Percentiles rank a stretch among this genome's conserved stretches.
Evolutionary conservation across 2,113 vertebrate species (phyloP).

Genomic region (Apistogramma diplotaenia): DNA sequence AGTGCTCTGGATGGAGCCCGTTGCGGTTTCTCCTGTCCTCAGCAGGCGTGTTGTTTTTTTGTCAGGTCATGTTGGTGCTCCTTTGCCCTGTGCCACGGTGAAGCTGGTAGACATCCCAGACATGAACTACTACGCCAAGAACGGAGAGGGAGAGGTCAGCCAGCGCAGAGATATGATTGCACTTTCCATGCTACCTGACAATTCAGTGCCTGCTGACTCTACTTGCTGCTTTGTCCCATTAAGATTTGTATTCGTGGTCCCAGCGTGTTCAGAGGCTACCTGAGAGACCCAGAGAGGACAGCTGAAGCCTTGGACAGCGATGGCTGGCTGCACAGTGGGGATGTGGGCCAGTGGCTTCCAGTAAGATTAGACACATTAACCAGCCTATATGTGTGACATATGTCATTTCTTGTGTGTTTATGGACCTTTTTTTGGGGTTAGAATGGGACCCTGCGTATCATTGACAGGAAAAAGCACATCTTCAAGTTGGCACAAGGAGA

Average conservation of each 20-base stretch:
- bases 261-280: slow-evolving; percentile 79
- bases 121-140: slow-evolving; percentile 78
- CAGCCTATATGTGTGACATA: neutral
- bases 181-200: neutral
- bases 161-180: too few relatives aligned
- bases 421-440: slow-evolving; percentile 16
- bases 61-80: slow-evolving; percentile 79
- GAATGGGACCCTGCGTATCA: slow-evolving; percentile 79
- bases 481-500: slow-evolving; percentile 82
- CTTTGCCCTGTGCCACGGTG: slow-evolving; percentile 76
- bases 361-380: slow-evolving; percentile 49
- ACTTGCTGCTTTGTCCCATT: neutral
- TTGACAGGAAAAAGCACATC: slow-evolving; percentile 83
- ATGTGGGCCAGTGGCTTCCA: slow-evolving; percentile 80
- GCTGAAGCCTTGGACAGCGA: slow-evolving; percentile 75
- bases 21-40: neutral
- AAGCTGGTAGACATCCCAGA: slow-evolving; percentile 79
- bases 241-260: slow-evolving; percentile 81
- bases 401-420: neutral
- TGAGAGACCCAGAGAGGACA: slow-evolving; percentile 73
- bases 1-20: neutral
- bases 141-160: slow-evolving; percentile 78
- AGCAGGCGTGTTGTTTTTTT: slow-evolving; percentile 12
- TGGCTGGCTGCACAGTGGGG: slow-evolving; percentile 81
- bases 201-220: neutral